phyloP scores from a whole-genome alignment of 2,797 vertebrate genomes.

The Parauchenoglanis ngamensis region DNA sequence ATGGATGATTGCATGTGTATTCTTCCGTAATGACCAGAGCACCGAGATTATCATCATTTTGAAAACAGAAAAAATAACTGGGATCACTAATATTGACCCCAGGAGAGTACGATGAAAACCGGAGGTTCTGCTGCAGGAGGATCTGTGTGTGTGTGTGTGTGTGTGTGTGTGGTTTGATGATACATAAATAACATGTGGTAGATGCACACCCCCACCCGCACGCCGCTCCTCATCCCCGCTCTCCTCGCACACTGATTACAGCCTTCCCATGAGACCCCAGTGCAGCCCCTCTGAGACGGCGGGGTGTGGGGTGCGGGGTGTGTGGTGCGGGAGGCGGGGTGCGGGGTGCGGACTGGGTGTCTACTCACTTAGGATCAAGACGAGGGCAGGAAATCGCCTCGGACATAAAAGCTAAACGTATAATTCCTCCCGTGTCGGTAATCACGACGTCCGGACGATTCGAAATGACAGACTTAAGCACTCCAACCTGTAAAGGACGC shows the following conservation, averaged over 20 bases:
- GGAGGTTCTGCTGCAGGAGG: not conserved
- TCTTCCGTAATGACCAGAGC: not conserved
- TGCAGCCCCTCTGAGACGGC: constrained; percentile 72
- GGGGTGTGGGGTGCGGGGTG: not conserved
- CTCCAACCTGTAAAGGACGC: constrained; percentile 80
- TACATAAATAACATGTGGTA: not conserved
- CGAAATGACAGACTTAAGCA: constrained; percentile 89
- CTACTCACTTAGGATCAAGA: constrained; percentile 84
- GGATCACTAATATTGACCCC: not conserved
- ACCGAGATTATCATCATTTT: not conserved
- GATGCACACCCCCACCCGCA: constrained; percentile 16
- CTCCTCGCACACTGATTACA: constrained; percentile 73
- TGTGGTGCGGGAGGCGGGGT: not conserved
- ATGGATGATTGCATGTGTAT: not conserved
- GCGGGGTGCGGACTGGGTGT: constrained; percentile 67
- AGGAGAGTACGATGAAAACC: not conserved
- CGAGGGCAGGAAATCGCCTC: constrained; percentile 86
- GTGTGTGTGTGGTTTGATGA: not conserved
- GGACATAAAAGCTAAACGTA: constrained; percentile 88
- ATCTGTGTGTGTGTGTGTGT: not conserved
- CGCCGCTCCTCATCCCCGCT: constrained; percentile 33
- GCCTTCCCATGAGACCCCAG: constrained; percentile 66
- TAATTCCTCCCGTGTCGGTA: constrained; percentile 82
- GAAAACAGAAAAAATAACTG: not conserved
- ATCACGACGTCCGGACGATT: constrained; percentile 86